Evolutionary conservation across 1,140 invertebrate species (phyloP).

Genomic region (Bilobella aurantiaca): DNA sequence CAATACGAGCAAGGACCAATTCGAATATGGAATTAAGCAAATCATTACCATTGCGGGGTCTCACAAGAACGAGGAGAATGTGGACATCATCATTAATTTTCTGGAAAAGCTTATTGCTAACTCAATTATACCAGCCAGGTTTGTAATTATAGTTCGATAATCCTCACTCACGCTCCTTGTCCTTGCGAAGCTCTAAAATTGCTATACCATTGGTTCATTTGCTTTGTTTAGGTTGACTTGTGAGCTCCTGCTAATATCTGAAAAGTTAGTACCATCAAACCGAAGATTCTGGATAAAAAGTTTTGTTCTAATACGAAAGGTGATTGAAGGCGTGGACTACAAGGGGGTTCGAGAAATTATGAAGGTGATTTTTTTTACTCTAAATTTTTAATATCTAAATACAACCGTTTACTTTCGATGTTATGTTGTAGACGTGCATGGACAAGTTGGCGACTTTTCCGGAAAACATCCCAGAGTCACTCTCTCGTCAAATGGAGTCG

Average conservation of each 20-base stretch:
- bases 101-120: constrained; percentile 26
- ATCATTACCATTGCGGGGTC: constrained; percentile 20
- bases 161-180: too few relatives aligned
- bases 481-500: constrained; percentile 67
- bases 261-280: constrained; percentile 43
- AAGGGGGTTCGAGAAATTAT: constrained; percentile 86
- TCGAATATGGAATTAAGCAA: constrained; percentile 25
- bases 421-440: constrained; percentile 55
- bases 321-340: constrained; percentile 85
- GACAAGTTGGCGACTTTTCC: constrained; percentile 76
- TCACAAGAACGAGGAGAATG: constrained; percentile 25
- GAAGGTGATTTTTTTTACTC: constrained; percentile 52
- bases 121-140: constrained; percentile 32
- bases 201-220: constrained; percentile 3
- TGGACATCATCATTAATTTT: constrained; percentile 29
- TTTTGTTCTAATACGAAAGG: constrained; percentile 71
- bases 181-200: background rate
- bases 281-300: constrained; percentile 58
- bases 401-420: constrained; percentile 17
- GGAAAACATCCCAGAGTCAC: constrained; percentile 59
- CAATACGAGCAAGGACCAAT: constrained; percentile 12
- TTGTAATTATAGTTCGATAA: too few relatives aligned
- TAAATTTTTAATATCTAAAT: background rate
- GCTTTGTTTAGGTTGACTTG: constrained; percentile 42
- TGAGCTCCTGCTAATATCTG: constrained; percentile 43